Evolutionary conservation across 2,888 invertebrate genomes (phyloP), one percentile per base, ranked within the genome.

Genomic region (Brachyptera risi): DNA sequence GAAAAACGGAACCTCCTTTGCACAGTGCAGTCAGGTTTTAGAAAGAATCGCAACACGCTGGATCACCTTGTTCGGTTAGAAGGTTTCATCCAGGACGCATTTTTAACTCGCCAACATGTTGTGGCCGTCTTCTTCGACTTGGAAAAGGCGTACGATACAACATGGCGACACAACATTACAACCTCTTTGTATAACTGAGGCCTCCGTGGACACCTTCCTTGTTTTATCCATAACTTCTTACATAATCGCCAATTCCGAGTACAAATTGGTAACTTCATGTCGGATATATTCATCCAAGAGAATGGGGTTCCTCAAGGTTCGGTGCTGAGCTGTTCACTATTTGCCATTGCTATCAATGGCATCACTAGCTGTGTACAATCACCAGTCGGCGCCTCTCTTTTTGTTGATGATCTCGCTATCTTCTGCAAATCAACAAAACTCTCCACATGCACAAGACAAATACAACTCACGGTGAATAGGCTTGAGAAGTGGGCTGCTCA

Each of bases 91-190:
- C 40, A 66, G 17, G 59, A 65, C n/a, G 66, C 60, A 13, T 68
- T 69, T 56, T 27, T 65, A 4, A 59, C 58, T 11, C 63, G 63
- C 5, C 58, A 68, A 54, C 65, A 66, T 51, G 54, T 67, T 5
- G 60, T 67, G 13, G 63, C 65, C 15, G 61, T 68, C n/a, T 68
- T 68, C 42, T 66, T 66, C 19, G 63, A 65, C 31, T 42, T 63
- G 5, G 57, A 59, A 38, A 62, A 63, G 19, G 63, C 63, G 2
- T 66, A 67, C 47, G 65, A 66, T 35, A 63, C 57, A 13, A 64
- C 63, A 9, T 67, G 67, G 66, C 54, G 62, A 42, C 38, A 56
- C 21, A 63, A 65, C 26, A 54, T 60, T 56, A 59, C 67, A 2
- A 49, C 59, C 5, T 27, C 47, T 15, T 38, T 67, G 26, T 35